A percentile compares a stretch with the other conserved stretches of the same genome.
These are phyloP conservation scores for Neomorphus geoffroyi DNA, from an alignment of 2,797 vertebrate species.

Conservation along the genomic window DNA sequence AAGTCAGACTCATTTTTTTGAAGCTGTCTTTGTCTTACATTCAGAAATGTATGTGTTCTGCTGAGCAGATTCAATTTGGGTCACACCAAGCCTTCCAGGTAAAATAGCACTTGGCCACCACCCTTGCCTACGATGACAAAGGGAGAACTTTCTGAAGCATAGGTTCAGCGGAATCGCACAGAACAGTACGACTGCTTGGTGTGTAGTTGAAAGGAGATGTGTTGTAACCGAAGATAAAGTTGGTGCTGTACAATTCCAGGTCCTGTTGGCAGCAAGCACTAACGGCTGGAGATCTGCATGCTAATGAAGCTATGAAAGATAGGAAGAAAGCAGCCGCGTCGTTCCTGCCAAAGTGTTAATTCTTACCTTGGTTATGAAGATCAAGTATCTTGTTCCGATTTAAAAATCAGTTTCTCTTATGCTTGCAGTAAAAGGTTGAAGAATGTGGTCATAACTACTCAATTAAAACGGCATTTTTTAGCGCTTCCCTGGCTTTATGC, in stretches of 20 bases:
- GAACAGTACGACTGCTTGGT: background rate
- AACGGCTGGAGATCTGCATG: conserved; percentile 36
- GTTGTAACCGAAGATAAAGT: conserved; percentile 62
- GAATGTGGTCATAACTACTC: conserved; percentile 54
- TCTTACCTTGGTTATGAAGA: conserved; percentile 52
- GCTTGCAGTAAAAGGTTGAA: conserved; percentile 50
- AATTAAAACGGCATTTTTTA: conserved; percentile 51
- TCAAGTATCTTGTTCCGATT: conserved; percentile 28
- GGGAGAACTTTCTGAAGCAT: conserved; percentile 31
- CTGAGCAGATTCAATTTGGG: background rate
- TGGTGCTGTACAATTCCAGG: conserved; percentile 68
- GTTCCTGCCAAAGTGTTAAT: conserved; percentile 38
- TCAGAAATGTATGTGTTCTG: background rate
- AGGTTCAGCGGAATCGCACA: background rate
- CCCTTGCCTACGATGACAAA: conserved; percentile 4
- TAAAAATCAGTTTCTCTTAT: conserved; percentile 41
- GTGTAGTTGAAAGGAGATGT: conserved; percentile 51
- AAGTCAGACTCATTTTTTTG: background rate
- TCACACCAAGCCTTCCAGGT: background rate
- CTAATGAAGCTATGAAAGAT: conserved; percentile 66
- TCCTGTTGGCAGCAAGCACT: conserved; percentile 65
- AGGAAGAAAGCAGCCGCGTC: conserved; percentile 1
- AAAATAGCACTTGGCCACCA: background rate
- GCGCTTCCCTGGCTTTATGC: conserved; percentile 26
- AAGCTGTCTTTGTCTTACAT: conserved; percentile 7